phyloP scores from a whole-genome alignment of 2,888 invertebrate genomes.

The Nezara viridula region DNA sequence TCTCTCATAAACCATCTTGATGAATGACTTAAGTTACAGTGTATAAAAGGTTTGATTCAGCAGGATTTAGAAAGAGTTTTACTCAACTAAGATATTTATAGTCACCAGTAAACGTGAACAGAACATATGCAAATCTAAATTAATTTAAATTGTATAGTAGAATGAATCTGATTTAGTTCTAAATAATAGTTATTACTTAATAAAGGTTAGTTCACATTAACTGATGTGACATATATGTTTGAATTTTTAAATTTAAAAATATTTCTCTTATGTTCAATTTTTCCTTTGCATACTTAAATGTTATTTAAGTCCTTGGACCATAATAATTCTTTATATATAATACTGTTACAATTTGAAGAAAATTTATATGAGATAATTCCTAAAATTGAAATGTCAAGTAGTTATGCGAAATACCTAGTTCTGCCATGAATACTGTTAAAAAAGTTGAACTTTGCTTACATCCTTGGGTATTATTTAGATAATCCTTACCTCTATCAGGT shows the following conservation, averaged over 20 bases:
- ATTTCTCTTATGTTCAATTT: neutral
- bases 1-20: conserved; percentile 16
- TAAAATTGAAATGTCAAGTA: neutral
- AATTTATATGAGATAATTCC: conserved; percentile 21
- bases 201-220: neutral
- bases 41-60: neutral
- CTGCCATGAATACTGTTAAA: too few species aligned
- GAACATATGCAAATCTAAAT: neutral
- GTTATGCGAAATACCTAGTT: neutral
- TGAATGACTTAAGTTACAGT: neutral
- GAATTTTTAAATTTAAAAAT: neutral
- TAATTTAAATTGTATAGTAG: neutral
- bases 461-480: too few species aligned
- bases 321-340: neutral
- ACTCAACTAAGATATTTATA: neutral
- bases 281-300: neutral
- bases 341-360: neutral
- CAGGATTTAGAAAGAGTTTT: neutral
- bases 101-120: neutral
- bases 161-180: neutral
- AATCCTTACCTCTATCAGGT: too few species aligned
- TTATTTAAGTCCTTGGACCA: neutral
- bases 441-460: too few species aligned
- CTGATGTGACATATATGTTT: neutral
- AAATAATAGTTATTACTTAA: neutral